These are phyloP conservation scores for Drosophila truncata DNA, from an alignment of 1,140 invertebrate species.

Conservation along the genomic window DNA sequence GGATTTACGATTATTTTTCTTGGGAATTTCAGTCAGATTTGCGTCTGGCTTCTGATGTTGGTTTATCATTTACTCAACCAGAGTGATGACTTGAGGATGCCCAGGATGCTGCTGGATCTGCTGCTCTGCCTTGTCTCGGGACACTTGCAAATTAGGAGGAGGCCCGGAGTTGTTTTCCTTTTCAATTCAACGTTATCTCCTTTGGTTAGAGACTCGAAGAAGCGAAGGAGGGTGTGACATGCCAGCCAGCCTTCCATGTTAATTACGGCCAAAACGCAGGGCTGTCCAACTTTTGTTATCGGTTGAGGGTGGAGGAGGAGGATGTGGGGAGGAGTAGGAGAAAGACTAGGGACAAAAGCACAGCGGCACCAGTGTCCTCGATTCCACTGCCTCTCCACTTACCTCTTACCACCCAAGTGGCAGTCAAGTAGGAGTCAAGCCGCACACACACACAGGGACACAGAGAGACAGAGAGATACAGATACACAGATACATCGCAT, in stretches of 20 bases:
- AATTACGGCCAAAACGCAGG: slow-evolving; percentile 52
- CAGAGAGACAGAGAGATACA: background rate
- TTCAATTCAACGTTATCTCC: slow-evolving; percentile 35
- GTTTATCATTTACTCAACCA: slow-evolving; percentile 6
- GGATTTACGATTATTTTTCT: background rate
- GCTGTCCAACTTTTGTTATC: slow-evolving; percentile 56
- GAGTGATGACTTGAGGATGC: background rate
- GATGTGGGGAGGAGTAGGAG: background rate
- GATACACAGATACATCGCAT: slow-evolving; percentile 1
- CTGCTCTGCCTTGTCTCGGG: background rate
- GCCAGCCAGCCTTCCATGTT: slow-evolving; percentile 44
- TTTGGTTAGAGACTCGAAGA: too few species aligned
- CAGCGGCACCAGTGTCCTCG: slow-evolving; percentile 37
- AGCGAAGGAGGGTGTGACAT: slow-evolving; percentile 27
- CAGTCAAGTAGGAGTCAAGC: slow-evolving; percentile 54
- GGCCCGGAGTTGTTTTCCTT: slow-evolving; percentile 29
- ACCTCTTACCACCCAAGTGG: slow-evolving; percentile 19
- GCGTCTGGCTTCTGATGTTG: background rate
- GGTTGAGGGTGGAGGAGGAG: slow-evolving; percentile 1
- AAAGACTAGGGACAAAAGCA: slow-evolving; percentile 36
- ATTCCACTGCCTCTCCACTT: background rate
- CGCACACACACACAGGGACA: slow-evolving; percentile 5
- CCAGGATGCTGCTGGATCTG: too few species aligned
- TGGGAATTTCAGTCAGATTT: slow-evolving; percentile 2
- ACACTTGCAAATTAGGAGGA: slow-evolving; percentile 28